Conservation (phyloP, 2,888 invertebrate genomes). For the Bombylius major region DNA sequence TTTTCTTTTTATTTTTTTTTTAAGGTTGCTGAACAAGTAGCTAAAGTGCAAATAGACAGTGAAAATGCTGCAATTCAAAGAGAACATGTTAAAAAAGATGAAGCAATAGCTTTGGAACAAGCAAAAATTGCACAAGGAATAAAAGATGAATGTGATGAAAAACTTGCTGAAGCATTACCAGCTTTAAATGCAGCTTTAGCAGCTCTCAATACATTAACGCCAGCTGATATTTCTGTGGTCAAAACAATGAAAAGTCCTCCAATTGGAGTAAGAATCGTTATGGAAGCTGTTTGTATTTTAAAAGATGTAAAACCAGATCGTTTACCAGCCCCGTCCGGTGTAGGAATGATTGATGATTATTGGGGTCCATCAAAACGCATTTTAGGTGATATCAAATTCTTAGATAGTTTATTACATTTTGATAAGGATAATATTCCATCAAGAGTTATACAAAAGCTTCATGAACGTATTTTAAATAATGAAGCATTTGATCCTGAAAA, state of each 20-base stretch:
- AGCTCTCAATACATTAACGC: constrained; percentile 80
- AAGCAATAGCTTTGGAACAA: constrained; percentile 67
- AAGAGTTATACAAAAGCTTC: constrained; percentile 68
- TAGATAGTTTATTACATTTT: constrained; percentile 73
- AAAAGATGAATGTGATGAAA: constrained; percentile 85
- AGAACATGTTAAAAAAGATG: constrained; percentile 58
- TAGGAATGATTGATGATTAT: constrained; percentile 78
- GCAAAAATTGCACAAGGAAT: constrained; percentile 67
- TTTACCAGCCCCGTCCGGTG: constrained; percentile 67
- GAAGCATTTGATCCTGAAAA: constrained; percentile 88
- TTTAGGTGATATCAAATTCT: constrained; percentile 81
- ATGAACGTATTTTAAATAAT: constrained; percentile 66
- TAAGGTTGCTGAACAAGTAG: constrained; percentile 58
- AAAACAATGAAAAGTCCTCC: constrained; percentile 97
- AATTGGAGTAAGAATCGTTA: constrained; percentile 72
- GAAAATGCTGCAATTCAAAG: constrained; percentile 58
- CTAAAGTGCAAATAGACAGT: constrained; percentile 77
- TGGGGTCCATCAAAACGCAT: constrained; percentile 86
- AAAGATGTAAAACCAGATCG: constrained; percentile 85
- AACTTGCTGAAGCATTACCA: constrained; percentile 84
- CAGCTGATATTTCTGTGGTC: constrained; percentile 76
- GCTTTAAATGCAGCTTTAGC: constrained; percentile 74
- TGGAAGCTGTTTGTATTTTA: constrained; percentile 92
- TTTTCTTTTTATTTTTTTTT: neutral
- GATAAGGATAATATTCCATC: constrained; percentile 86